Evolutionary conservation across 2,113 vertebrate genomes (phyloP), one percentile per base, ranked within the genome.

Genomic region (Brachyhypopomus occidentalis): DNA sequence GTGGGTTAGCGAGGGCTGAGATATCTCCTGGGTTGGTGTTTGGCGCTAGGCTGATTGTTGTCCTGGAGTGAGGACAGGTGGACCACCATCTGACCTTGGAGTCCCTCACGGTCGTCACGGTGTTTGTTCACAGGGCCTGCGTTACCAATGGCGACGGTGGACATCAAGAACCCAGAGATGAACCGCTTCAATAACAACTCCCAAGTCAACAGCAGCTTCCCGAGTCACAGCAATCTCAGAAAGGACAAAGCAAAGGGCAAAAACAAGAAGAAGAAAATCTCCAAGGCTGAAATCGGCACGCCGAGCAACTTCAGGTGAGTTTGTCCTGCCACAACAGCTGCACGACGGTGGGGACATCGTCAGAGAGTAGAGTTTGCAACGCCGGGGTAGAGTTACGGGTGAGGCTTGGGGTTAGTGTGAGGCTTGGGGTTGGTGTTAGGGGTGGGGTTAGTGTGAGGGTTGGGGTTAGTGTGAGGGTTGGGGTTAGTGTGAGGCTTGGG

Each of bases 241-340:
- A 98, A 95, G 87, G 96, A 96, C 93, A 99, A 99, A 92, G 90
- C 84, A 85, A 98, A 97, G 90, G 89, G 91, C 86, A 98, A 85
- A 22, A 58, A 58, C 78, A 81, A 98, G 90, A 97, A 95, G 91
- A 99, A 98, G 89, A 96, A 90, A 88, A 85, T 99, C 89, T 97
- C 97, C 75, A 99, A 99, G 90, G 95, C 96, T 20, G 98, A 99
- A 92, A 99, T 99, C 88, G 98, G 98, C 88, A 98, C 97, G 0
- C 98, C 98, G 5, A 99, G 97, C 90, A 99, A 99, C 92, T 99
- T 99, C 90, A 96, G 98, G 98, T 99, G 93, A 95, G 95, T 87
- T 4, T 0, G 14, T 74, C 14, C 20, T 64, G 14, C 14, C 34
- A 16, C n/a, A 56, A 63, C 41, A 8, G 9, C 12, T 1, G 12